A percentile compares a stretch with the other conserved stretches of the same genome.
phyloP scores from a whole-genome alignment of 2,888 invertebrate species.

The Gymnoscelis rufifasciata region DNA sequence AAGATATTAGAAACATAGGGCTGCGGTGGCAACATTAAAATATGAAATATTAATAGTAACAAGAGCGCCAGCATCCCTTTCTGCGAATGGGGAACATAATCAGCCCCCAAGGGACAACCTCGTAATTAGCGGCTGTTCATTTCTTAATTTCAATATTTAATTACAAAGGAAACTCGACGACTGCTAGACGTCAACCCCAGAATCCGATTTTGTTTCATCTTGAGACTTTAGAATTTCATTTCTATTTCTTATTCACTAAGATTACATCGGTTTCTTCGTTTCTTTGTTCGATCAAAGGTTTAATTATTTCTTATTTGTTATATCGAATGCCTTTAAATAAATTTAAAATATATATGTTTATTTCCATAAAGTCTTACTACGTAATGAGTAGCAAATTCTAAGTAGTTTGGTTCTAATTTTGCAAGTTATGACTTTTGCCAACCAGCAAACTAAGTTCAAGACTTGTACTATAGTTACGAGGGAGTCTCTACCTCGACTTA shows the following conservation, averaged over 20 bases:
- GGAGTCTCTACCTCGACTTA: too few relatives aligned
- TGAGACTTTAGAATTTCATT: constrained; percentile 64
- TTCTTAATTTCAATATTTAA: constrained; percentile 81
- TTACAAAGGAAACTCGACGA: constrained; percentile 80
- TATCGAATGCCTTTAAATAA: constrained; percentile 23
- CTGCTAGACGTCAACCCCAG: constrained; percentile 77
- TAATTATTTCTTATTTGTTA: constrained; percentile 27
- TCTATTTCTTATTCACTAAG: constrained; percentile 63
- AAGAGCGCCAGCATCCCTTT: constrained; percentile 66
- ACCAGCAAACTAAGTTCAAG: too few relatives aligned
- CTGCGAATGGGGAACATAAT: constrained; percentile 68
- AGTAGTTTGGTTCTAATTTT: too few relatives aligned
- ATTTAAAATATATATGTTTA: constrained; percentile 23
- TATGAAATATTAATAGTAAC: constrained; percentile 72
- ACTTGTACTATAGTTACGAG: too few relatives aligned
- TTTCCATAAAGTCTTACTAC: too few relatives aligned
- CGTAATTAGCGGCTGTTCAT: constrained; percentile 80
- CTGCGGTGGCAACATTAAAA: constrained; percentile 51
- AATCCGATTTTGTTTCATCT: constrained; percentile 71
- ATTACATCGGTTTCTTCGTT: constrained; percentile 53
- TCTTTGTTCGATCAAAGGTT: constrained; percentile 63
- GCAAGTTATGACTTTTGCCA: too few relatives aligned
- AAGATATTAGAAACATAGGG: constrained; percentile 2
- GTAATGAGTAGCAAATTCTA: too few relatives aligned
- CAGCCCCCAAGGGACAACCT: constrained; percentile 77